Evolutionary conservation across 2,113 vertebrate species (phyloP).

Genomic region (Siniperca knerii): DNA sequence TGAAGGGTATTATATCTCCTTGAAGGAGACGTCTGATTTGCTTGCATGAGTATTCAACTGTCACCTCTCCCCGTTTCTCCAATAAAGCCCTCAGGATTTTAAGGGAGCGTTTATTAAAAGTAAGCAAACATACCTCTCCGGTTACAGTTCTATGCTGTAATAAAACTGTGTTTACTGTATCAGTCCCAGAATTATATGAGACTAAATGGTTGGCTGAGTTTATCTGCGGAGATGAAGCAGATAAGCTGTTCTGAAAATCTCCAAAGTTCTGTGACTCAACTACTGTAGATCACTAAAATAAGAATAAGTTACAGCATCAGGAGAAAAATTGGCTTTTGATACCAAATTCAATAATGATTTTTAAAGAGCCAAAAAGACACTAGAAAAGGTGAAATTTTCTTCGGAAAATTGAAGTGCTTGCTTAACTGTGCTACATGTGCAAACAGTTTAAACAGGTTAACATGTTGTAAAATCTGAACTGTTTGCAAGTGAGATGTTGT

Average conservation of each 20-base stretch:
- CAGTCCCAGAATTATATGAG: slow-evolving; percentile 66
- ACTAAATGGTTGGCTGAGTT: slow-evolving; percentile 60
- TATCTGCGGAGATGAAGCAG: slow-evolving; percentile 44
- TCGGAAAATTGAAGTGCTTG: background rate
- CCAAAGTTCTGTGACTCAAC: slow-evolving; percentile 29
- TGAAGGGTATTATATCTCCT: slow-evolving; percentile 55
- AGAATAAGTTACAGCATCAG: slow-evolving; percentile 8
- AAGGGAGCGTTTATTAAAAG: slow-evolving; percentile 69
- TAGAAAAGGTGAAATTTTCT: background rate
- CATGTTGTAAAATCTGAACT: background rate
- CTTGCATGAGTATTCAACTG: slow-evolving; percentile 51
- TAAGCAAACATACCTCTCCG: slow-evolving; percentile 72
- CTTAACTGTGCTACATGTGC: background rate
- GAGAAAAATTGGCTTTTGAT: background rate
- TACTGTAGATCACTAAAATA: background rate
- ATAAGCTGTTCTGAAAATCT: slow-evolving; percentile 50
- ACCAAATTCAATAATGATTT: background rate
- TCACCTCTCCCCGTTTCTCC: slow-evolving; percentile 44
- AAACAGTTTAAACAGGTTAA: background rate
- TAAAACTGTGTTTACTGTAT: slow-evolving; percentile 76
- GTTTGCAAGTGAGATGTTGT: no score
- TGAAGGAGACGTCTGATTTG: slow-evolving; percentile 44
- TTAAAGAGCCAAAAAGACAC: background rate
- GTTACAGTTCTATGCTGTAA: slow-evolving; percentile 62
- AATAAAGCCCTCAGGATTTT: slow-evolving; percentile 64